These are phyloP conservation scores for Hydropotes inermis DNA, from an alignment of 2,113 vertebrate genomes.

Conservation along the genomic window DNA sequence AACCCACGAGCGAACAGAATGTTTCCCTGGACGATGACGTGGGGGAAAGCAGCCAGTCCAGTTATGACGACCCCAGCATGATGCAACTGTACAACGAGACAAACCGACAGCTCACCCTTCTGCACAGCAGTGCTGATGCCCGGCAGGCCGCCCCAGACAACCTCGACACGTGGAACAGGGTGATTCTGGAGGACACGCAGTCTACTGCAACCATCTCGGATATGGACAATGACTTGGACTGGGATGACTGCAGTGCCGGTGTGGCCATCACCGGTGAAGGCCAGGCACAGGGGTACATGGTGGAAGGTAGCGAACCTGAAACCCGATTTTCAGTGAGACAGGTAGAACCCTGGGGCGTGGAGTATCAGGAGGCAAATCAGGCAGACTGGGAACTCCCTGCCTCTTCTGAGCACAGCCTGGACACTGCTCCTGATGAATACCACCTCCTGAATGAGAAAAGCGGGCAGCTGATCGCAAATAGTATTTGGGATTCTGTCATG, in stretches of 20 bases:
- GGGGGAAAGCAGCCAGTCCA: conserved; percentile 64
- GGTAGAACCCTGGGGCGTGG: conserved; percentile 50
- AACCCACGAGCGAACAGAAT: not conserved
- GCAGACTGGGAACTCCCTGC: conserved; percentile 53
- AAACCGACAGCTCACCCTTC: conserved; percentile 66
- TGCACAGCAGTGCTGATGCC: conserved; percentile 54
- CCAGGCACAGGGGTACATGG: not conserved
- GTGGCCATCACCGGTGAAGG: conserved; percentile 35
- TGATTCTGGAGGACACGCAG: conserved; percentile 69
- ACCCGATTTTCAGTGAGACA: conserved; percentile 67
- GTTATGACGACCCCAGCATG: conserved; percentile 68
- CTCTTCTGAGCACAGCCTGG: conserved; percentile 3
- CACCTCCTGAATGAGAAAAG: conserved; percentile 8
- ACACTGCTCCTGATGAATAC: not conserved
- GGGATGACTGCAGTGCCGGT: conserved; percentile 63
- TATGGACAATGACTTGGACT: conserved; percentile 63
- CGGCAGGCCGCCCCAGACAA: conserved; percentile 14
- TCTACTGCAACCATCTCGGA: conserved; percentile 61
- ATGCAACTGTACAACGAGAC: conserved; percentile 55
- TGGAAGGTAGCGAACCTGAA: conserved; percentile 36
- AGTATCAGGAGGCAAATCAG: conserved; percentile 51
- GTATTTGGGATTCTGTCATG: conserved; percentile 65
- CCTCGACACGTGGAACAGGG: conserved; percentile 40
- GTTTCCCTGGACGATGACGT: conserved; percentile 8
- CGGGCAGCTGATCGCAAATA: conserved; percentile 57